Percentiles rank a stretch among this genome's conserved stretches.
Evolutionary conservation across 2,888 invertebrate species (phyloP).

Genomic region (Lasioglossum calceatum): DNA sequence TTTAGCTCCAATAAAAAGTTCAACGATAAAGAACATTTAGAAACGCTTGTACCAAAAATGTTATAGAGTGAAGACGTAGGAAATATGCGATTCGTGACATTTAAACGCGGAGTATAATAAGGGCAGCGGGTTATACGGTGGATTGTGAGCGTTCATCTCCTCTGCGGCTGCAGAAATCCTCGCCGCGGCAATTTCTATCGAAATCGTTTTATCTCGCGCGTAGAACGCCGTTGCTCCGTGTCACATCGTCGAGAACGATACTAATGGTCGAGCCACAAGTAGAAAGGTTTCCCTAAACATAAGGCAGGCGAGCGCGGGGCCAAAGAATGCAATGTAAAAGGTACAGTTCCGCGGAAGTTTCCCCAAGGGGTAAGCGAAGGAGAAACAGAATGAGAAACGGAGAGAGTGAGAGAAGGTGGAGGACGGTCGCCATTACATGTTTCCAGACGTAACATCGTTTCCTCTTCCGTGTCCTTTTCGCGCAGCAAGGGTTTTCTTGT

Average conservation of each 20-base stretch:
- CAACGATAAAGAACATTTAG: too few relatives aligned
- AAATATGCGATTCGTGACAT: background rate
- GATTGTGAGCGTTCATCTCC: background rate
- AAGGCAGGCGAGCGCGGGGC: background rate
- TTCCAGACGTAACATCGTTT: constrained; percentile 61
- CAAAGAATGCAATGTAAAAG: constrained; percentile 34
- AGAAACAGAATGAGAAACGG: background rate
- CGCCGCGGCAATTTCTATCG: constrained; percentile 5
- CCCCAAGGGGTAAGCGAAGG: background rate
- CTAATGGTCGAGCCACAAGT: constrained; percentile 24
- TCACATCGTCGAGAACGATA: constrained; percentile 25
- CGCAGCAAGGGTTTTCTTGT: constrained; percentile 18
- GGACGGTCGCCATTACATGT: constrained; percentile 51
- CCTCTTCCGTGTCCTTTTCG: background rate
- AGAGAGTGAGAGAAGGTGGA: constrained; percentile 16
- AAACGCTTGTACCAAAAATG: background rate
- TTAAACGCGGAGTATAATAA: background rate
- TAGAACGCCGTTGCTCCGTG: background rate
- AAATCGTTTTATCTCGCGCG: constrained; percentile 6
- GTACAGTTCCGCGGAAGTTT: constrained; percentile 31
- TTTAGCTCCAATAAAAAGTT: background rate
- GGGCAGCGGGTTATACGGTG: background rate
- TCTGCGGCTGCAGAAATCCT: background rate
- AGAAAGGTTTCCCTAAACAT: constrained; percentile 18
- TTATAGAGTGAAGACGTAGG: background rate